Conservation (phyloP, 2,113 vertebrate species). For the Chinchilla lanigera region DNA sequence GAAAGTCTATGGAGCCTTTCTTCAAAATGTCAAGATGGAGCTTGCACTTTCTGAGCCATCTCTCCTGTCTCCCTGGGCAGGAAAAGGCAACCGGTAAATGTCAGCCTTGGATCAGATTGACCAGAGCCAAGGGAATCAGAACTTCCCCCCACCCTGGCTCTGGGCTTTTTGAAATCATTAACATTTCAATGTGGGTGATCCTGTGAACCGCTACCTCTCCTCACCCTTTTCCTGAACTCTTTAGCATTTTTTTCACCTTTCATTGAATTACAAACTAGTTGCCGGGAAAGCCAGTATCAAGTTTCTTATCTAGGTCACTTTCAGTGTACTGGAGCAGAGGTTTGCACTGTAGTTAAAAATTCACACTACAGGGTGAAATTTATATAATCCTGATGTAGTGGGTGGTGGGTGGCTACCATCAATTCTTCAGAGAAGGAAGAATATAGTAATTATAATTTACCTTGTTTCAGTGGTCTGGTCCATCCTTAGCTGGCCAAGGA, state of each 20-base stretch:
- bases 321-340: conserved; percentile 7
- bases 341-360: conserved; percentile 55
- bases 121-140: conserved; percentile 61
- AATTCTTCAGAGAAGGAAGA: neutral
- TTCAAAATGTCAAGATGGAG: conserved; percentile 74
- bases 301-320: conserved; percentile 61
- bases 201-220: conserved; percentile 57
- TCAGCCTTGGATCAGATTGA: conserved; percentile 81
- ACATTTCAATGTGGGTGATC: conserved; percentile 74
- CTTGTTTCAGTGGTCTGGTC: neutral
- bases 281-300: conserved; percentile 10
- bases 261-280: conserved; percentile 67
- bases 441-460: neutral
- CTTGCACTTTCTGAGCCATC: conserved; percentile 72
- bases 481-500: neutral
- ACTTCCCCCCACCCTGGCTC: conserved; percentile 58
- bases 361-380: neutral
- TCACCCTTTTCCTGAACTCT: conserved; percentile 44
- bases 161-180: conserved; percentile 81
- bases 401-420: neutral
- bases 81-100: conserved; percentile 70
- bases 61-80: conserved; percentile 74
- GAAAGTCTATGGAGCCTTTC: conserved; percentile 60
- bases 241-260: conserved; percentile 65
- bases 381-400: neutral